Percentiles rank a stretch among this genome's conserved stretches.
phyloP scores from a whole-genome alignment of 2,797 vertebrate genomes.

The Xiphorhynchus erythropygius region DNA sequence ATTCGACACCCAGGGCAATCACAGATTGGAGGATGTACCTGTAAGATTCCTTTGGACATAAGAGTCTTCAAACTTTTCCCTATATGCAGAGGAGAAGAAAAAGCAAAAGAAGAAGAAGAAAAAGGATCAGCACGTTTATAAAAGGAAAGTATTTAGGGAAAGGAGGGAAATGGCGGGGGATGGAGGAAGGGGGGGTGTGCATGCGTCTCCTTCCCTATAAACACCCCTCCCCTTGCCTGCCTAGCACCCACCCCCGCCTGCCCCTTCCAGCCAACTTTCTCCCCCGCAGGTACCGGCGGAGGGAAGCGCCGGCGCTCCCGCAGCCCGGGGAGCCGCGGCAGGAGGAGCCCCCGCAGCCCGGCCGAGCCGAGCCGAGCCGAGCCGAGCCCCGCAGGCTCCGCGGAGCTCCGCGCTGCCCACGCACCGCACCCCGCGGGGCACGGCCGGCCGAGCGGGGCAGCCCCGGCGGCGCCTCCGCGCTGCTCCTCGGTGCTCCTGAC shows the following conservation, averaged over 20 bases:
- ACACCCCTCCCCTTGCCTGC: neutral
- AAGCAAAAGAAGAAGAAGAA: neutral
- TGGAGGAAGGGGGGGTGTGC: neutral
- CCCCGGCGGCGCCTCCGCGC: neutral
- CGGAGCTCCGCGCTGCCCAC: neutral
- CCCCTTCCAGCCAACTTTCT: neutral
- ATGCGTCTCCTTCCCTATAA: neutral
- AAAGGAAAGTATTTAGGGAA: neutral
- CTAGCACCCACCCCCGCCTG: neutral
- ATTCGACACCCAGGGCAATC: slow-evolving; percentile 99
- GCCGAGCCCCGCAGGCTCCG: neutral
- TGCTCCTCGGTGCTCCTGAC: neutral
- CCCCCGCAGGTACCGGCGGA: neutral
- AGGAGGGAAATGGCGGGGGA: too few species aligned
- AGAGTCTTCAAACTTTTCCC: slow-evolving; percentile 99
- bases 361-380: neutral
- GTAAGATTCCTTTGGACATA: slow-evolving; percentile 99
- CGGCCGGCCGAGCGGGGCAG: neutral
- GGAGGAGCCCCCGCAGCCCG: neutral
- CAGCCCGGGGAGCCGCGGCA: neutral
- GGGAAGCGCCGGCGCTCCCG: neutral
- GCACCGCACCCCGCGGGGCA: neutral
- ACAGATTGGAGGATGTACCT: slow-evolving; percentile 99
- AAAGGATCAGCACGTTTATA: slow-evolving; percentile 5
- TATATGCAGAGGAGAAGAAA: slow-evolving; percentile 64